Evolutionary conservation across 2,113 vertebrate genomes (phyloP), one percentile per base, ranked within the genome.

Genomic region (Calidris pugnax): DNA sequence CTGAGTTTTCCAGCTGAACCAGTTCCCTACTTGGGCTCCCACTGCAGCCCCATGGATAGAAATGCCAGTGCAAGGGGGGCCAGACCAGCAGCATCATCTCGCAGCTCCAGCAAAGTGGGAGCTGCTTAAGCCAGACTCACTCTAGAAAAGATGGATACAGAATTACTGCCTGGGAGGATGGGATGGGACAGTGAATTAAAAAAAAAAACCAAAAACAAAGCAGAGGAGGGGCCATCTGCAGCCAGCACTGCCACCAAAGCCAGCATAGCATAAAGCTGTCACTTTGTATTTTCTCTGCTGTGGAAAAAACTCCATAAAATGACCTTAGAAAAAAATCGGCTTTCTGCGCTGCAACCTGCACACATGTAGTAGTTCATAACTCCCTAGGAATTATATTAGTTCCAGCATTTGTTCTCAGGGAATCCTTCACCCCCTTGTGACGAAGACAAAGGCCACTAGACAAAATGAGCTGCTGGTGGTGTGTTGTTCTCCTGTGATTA

Each of bases 21-120:
- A 7, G 48, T 78, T 78, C 22, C 18, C 23, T 30, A 14, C 16
- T 81, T 48, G 33, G 23, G 32, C 69, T 83, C 27, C 50, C 37
- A n/a, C 35, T 41, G 20, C 37, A 84, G 50, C 21, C 67, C 18
- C 79, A 37, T 0, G 47, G 23, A 79, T 30, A 92, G 27, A 53
- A 57, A 28, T 0, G 0, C 28, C 39, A 71, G 33, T 19, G 59
- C 35, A 56, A 22, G 0, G 3, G 12, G n/a, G 13, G 10, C 12
- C 76, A 90, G 45, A n/a, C 35, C 56, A 63, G 43, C 17, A n/a
- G 2, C 62, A 67, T 60, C 4, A 24, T 43, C 55, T 48, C 68
- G 45, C 12, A 72, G 64, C 41, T 72, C 53, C 69, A 33, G 16
- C 51, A 82, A 59, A 78, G 64, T 14, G 15, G n/a, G 20, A 93